These are phyloP conservation scores for Hetaerina americana DNA, from an alignment of 1,140 invertebrate species.

Conservation along the genomic window DNA sequence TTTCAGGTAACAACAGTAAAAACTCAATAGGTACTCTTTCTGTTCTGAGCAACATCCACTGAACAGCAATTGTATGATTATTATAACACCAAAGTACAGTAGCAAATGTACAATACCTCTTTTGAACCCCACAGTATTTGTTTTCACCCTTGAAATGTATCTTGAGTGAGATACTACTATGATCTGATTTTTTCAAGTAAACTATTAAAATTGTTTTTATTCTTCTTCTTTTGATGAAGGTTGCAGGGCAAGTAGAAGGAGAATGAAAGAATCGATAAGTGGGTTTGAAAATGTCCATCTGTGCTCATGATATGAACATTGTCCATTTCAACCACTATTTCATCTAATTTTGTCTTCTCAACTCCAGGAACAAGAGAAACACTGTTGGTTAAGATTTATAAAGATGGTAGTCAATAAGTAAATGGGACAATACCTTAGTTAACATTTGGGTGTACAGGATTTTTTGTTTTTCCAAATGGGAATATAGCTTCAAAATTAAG, in stretches of 20 bases:
- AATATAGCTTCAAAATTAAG: neutral
- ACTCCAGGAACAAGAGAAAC: neutral
- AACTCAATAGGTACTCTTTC: constrained; percentile 12
- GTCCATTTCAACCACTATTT: neutral
- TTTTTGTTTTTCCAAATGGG: neutral
- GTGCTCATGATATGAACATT: neutral
- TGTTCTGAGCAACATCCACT: constrained; percentile 17
- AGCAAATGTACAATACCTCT: constrained; percentile 15
- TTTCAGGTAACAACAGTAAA: constrained; percentile 15
- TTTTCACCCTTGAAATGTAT: constrained; percentile 4
- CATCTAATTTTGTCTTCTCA: neutral
- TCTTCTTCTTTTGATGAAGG: constrained; percentile 11
- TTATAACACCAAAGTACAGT: constrained; percentile 16
- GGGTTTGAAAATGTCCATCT: no score
- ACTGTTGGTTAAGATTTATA: neutral
- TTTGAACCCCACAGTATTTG: neutral
- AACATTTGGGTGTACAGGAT: neutral
- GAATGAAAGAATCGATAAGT: neutral
- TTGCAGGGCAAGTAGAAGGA: neutral
- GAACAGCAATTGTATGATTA: constrained; percentile 15
- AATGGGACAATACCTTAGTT: neutral
- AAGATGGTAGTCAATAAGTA: neutral
- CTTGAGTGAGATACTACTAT: neutral
- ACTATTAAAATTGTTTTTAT: constrained; percentile 3
- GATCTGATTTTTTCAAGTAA: constrained; percentile 5